Percentiles rank a stretch among this genome's conserved stretches.
phyloP scores from a whole-genome alignment of 2,113 vertebrate species.

The Equus przewalskii region DNA sequence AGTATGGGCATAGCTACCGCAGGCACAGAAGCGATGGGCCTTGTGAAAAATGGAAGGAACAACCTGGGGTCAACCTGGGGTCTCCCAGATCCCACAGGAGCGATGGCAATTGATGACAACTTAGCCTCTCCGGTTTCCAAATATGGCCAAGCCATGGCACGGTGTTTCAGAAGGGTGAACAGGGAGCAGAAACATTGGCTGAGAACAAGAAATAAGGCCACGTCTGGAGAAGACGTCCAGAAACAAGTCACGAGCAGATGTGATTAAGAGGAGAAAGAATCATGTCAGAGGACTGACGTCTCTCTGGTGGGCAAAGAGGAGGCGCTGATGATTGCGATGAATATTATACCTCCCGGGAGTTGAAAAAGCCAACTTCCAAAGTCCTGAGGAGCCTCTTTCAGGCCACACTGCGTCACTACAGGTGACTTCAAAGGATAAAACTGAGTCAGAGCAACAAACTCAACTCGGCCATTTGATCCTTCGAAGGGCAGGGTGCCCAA shows the following conservation, averaged over 20 bases:
- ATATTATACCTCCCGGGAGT: constrained; percentile 60
- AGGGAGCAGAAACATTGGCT: background rate
- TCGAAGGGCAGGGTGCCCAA: constrained; percentile 87
- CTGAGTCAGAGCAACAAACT: constrained; percentile 74
- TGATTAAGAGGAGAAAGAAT: constrained; percentile 22
- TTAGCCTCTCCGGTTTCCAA: constrained; percentile 75
- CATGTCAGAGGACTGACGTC: background rate
- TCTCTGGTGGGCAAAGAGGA: background rate
- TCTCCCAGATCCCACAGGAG: constrained; percentile 53
- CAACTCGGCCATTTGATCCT: constrained; percentile 78
- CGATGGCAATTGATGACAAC: constrained; percentile 49
- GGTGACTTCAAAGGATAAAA: constrained; percentile 64
- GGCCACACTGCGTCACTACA: constrained; percentile 85
- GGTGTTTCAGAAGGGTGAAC: background rate
- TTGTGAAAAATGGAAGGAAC: constrained; percentile 71
- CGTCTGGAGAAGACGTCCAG: background rate
- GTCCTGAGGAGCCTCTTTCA: constrained; percentile 87
- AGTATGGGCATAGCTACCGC: constrained; percentile 32
- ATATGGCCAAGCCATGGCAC: constrained; percentile 46
- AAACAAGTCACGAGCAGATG: background rate
- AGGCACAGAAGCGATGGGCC: constrained; percentile 30
- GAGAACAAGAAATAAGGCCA: background rate
- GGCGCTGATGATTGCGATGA: background rate
- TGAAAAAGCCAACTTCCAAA: constrained; percentile 79
- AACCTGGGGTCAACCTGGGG: constrained; percentile 61